phyloP scores from a whole-genome alignment of 2,888 invertebrate genomes.

The Acleris literana region DNA sequence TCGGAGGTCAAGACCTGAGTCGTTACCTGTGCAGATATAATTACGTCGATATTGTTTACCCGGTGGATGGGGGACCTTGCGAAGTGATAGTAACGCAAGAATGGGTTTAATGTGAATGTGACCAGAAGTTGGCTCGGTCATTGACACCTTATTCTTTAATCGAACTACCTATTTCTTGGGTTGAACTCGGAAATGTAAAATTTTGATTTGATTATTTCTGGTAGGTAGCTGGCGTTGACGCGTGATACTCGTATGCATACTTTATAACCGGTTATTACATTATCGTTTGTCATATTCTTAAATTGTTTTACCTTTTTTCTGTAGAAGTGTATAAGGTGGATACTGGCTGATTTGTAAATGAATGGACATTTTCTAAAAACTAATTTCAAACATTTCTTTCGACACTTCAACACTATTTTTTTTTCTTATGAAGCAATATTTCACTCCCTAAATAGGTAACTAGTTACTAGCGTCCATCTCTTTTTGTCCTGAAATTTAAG shows the following conservation, averaged over 20 bases:
- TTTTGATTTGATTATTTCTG: background rate
- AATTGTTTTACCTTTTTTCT: too few relatives aligned
- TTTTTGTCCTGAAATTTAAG: too few relatives aligned
- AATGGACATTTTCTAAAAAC: too few relatives aligned
- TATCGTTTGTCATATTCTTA: too few relatives aligned
- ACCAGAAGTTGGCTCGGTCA: constrained; percentile 30
- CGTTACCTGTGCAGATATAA: constrained; percentile 20
- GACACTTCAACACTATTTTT: too few relatives aligned
- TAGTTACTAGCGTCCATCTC: too few relatives aligned
- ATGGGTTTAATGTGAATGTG: constrained; percentile 11
- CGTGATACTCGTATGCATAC: background rate
- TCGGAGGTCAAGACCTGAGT: constrained; percentile 34
- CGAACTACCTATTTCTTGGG: constrained; percentile 1
- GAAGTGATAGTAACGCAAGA: constrained; percentile 26
- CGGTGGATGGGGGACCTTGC: constrained; percentile 28
- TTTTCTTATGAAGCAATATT: too few relatives aligned
- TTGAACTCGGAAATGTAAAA: constrained; percentile 18
- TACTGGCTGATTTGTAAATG: too few relatives aligned
- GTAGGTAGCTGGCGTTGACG: background rate
- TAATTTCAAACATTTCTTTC: too few relatives aligned
- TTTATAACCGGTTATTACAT: too few relatives aligned
- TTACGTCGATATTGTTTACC: constrained; percentile 27
- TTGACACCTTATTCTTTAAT: constrained; percentile 26
- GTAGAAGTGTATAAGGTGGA: too few relatives aligned
- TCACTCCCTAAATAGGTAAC: too few relatives aligned